phyloP scores from a whole-genome alignment of 2,113 vertebrate species.

The Microcebus tavaratra region DNA sequence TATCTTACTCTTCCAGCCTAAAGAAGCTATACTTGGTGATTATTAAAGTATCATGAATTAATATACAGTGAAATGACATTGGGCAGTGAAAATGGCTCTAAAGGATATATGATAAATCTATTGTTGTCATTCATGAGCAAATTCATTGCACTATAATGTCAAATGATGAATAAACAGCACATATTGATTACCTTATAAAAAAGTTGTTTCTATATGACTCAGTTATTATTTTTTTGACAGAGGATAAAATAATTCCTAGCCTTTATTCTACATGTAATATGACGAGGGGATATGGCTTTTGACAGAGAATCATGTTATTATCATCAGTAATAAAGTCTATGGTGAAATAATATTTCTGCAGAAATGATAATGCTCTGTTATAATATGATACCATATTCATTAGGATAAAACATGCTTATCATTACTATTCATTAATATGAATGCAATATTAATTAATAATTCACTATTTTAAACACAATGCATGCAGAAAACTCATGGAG shows the following conservation, averaged over 20 bases:
- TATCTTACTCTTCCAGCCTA: background rate
- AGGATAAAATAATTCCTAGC: background rate
- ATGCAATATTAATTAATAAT: background rate
- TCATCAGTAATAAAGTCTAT: background rate
- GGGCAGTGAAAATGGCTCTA: background rate
- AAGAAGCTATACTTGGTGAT: background rate
- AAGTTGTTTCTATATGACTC: background rate
- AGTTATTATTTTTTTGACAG: background rate
- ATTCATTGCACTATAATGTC: background rate
- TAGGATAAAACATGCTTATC: constrained; percentile 6
- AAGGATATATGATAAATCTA: background rate
- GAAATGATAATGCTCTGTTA: background rate
- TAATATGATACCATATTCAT: background rate
- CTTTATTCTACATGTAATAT: background rate
- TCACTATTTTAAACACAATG: background rate
- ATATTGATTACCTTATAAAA: background rate
- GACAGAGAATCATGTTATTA: background rate
- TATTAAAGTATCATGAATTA: background rate
- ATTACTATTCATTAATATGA: background rate
- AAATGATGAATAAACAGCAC: background rate
- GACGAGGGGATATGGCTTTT: background rate
- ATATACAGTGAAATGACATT: background rate
- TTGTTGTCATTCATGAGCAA: background rate
- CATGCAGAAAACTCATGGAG: background rate
- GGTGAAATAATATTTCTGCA: constrained; percentile 11